Evolutionary conservation across 2,113 vertebrate genomes (phyloP).

Genomic region (Tachuris rubrigastra): DNA sequence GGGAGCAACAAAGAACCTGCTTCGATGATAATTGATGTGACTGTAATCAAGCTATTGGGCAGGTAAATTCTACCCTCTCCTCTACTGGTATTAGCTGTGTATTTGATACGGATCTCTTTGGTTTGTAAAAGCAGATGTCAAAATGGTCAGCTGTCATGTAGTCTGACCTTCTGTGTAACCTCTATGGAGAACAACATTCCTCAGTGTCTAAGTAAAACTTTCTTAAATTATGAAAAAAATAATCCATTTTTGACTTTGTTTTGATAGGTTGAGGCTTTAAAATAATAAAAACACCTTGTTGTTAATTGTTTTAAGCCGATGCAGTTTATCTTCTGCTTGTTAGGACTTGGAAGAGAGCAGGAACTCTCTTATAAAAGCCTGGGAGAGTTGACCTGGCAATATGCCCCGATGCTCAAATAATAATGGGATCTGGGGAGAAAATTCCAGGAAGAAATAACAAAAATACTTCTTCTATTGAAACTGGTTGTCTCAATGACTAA

Average conservation of each 20-base stretch:
- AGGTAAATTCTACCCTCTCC: background rate
- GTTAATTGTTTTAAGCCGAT: slow-evolving; percentile 8
- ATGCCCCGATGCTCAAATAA: slow-evolving; percentile 7
- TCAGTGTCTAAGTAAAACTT: background rate
- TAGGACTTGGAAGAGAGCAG: background rate
- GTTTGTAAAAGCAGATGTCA: background rate
- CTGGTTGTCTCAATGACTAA: background rate
- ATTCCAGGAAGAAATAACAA: slow-evolving; percentile 38
- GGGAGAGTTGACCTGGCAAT: slow-evolving; percentile 44
- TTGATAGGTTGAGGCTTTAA: background rate
- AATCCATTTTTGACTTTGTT: background rate
- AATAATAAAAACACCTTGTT: background rate
- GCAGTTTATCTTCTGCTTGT: slow-evolving; percentile 13
- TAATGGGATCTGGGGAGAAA: background rate
- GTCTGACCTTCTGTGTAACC: background rate
- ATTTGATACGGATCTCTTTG: background rate
- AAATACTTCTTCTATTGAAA: background rate
- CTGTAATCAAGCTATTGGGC: background rate
- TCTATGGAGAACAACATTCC: background rate
- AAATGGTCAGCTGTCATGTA: background rate
- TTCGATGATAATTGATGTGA: background rate
- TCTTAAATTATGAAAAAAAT: background rate
- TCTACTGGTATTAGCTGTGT: background rate
- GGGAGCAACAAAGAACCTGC: background rate
- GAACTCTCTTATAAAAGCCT: slow-evolving; percentile 4